Conservation (phyloP, 2,888 invertebrate genomes). For the Tetheella fluctuosa region DNA sequence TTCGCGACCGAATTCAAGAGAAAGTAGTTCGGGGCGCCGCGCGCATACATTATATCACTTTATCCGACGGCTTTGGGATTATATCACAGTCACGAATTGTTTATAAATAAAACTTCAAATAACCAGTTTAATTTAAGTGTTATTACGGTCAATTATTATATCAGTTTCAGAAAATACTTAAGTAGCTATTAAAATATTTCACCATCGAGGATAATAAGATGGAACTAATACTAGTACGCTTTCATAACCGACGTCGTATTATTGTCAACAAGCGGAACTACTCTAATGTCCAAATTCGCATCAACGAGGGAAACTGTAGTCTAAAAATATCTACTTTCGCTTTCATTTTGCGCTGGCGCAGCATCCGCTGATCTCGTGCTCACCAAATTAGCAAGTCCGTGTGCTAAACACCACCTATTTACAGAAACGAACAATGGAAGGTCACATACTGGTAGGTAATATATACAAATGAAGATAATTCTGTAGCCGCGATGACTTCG, state of each 20-base stretch:
- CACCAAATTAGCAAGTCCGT: conserved; percentile 73
- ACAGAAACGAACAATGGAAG: conserved; percentile 76
- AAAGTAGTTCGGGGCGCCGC: conserved; percentile 78
- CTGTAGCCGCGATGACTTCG: conserved; percentile 26
- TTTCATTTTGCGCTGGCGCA: conserved; percentile 61
- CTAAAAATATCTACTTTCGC: conserved; percentile 65
- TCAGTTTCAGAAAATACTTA: neutral
- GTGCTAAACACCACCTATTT: conserved; percentile 73
- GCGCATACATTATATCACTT: conserved; percentile 81
- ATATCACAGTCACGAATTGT: conserved; percentile 62
- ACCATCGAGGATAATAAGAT: conserved; percentile 15
- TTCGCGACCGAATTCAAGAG: conserved; percentile 84
- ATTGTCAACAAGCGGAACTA: conserved; percentile 55
- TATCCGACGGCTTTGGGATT: conserved; percentile 68
- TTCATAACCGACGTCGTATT: conserved; percentile 43
- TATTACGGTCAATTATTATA: neutral
- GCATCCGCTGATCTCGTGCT: conserved; percentile 67
- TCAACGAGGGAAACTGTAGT: conserved; percentile 51
- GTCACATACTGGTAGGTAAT: conserved; percentile 59
- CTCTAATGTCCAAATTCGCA: conserved; percentile 39
- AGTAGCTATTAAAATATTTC: neutral
- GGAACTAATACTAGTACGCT: conserved; percentile 41
- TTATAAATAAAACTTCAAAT: conserved; percentile 41
- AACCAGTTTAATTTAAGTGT: neutral
- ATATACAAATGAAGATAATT: conserved; percentile 66